These are phyloP conservation scores for Semotilus atromaculatus DNA, from an alignment of 2,797 vertebrate genomes.

Conservation along the genomic window DNA sequence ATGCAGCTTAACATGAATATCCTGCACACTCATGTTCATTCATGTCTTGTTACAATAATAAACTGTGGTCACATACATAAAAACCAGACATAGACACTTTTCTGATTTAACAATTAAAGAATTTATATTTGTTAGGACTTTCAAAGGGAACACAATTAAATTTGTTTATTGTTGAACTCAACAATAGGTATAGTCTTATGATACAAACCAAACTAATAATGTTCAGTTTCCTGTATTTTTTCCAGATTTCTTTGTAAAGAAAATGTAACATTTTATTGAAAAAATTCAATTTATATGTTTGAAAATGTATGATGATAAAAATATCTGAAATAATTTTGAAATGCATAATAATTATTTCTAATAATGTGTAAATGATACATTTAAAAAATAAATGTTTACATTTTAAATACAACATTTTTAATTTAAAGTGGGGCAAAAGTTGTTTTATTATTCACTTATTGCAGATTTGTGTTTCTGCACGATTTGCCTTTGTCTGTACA, in stretches of 20 bases:
- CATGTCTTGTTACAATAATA: background rate
- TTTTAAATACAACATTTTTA: background rate
- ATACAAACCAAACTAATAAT: background rate
- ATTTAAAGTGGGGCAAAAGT: background rate
- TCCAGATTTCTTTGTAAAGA: background rate
- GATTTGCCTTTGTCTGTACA: background rate
- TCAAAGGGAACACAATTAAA: background rate
- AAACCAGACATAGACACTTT: background rate
- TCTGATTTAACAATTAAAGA: background rate
- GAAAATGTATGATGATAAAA: background rate
- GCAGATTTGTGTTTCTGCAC: background rate
- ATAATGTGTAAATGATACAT: background rate
- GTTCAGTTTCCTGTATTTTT: background rate
- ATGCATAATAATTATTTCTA: background rate
- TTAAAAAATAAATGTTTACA: background rate
- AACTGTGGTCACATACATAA: background rate
- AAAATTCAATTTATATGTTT: background rate
- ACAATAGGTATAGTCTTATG: background rate
- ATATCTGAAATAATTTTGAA: background rate
- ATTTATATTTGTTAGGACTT: background rate
- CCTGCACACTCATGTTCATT: background rate
- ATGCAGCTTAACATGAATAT: background rate
- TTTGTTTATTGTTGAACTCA: background rate
- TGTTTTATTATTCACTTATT: background rate
- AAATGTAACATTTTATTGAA: background rate